phyloP scores from a whole-genome alignment of 1,140 invertebrate species.

The Aphelenchoides fujianensis region DNA sequence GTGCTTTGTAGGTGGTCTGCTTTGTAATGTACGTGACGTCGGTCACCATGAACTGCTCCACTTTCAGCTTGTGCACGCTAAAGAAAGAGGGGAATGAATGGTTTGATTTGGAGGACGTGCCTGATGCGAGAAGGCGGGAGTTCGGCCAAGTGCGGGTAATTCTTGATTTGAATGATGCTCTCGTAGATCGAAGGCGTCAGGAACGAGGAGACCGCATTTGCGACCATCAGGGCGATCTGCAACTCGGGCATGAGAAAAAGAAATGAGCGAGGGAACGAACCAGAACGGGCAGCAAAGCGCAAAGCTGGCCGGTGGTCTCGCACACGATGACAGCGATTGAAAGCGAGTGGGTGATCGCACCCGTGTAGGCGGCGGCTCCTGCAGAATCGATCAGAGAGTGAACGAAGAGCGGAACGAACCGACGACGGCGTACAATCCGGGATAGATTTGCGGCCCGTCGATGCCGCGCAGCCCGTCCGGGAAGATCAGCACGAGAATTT shows the following conservation, averaged over 20 bases:
- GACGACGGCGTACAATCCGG: conserved; percentile 71
- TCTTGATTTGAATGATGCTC: conserved; percentile 94
- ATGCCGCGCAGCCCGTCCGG: conserved; percentile 80
- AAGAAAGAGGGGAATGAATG: conserved; percentile 9
- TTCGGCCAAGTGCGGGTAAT: conserved; percentile 85
- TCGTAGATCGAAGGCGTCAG: conserved; percentile 96
- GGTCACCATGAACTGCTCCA: conserved; percentile 59
- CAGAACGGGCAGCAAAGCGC: conserved; percentile 92
- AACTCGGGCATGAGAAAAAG: neutral
- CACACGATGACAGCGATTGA: conserved; percentile 96
- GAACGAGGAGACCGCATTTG: conserved; percentile 85
- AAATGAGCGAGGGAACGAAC: conserved; percentile 61
- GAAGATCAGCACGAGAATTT: conserved; percentile 86
- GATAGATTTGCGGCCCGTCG: conserved; percentile 71
- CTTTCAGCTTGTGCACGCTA: conserved; percentile 61
- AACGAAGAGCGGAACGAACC: too few species aligned
- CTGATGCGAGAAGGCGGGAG: conserved; percentile 55
- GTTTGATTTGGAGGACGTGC: neutral
- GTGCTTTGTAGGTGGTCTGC: conserved; percentile 59
- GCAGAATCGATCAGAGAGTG: too few species aligned
- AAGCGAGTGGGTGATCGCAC: conserved; percentile 87
- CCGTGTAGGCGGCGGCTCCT: conserved; percentile 61
- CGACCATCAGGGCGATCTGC: conserved; percentile 79
- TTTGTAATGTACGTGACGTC: conserved; percentile 56
- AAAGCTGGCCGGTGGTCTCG: conserved; percentile 96